These are phyloP conservation scores for Rallus crepitans DNA, from an alignment of 2,797 vertebrate genomes.

Conservation along the genomic window DNA sequence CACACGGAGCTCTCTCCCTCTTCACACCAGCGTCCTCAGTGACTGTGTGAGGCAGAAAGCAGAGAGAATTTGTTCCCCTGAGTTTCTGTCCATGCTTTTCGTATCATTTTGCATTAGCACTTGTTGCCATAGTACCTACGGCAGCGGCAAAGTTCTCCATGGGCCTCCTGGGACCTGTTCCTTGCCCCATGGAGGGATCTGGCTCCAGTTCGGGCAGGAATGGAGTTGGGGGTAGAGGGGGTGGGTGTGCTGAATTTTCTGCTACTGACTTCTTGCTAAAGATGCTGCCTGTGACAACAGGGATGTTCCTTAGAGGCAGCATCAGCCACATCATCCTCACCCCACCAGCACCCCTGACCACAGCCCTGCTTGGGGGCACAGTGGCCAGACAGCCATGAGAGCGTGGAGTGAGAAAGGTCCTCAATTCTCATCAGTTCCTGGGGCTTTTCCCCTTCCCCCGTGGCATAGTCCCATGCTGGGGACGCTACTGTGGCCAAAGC, in stretches of 20 bases:
- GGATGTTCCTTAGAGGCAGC: background rate
- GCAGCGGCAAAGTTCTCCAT: background rate
- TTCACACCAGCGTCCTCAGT: rapidly evolving
- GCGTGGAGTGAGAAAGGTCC: background rate
- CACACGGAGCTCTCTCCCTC: rapidly evolving
- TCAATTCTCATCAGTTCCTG: rapidly evolving
- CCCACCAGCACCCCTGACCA: rapidly evolving
- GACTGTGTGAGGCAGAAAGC: background rate
- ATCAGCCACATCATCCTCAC: background rate
- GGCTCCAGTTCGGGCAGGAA: background rate
- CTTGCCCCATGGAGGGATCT: background rate
- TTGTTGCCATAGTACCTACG: conserved; percentile 36
- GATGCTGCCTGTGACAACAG: rapidly evolving
- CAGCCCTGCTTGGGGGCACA: background rate
- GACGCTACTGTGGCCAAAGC: background rate
- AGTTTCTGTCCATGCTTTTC: background rate
- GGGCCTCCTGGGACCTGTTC: background rate
- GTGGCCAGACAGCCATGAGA: background rate
- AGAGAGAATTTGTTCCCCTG: background rate
- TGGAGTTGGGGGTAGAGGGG: background rate
- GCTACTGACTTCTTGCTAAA: background rate
- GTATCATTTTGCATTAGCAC: background rate
- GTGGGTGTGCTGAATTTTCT: background rate
- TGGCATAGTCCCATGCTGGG: background rate
- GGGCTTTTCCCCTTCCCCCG: rapidly evolving